Percentiles rank a stretch among this genome's conserved stretches.
Evolutionary conservation across 2,888 invertebrate species (phyloP).

Genomic region (Troides oblongomaculatus): DNA sequence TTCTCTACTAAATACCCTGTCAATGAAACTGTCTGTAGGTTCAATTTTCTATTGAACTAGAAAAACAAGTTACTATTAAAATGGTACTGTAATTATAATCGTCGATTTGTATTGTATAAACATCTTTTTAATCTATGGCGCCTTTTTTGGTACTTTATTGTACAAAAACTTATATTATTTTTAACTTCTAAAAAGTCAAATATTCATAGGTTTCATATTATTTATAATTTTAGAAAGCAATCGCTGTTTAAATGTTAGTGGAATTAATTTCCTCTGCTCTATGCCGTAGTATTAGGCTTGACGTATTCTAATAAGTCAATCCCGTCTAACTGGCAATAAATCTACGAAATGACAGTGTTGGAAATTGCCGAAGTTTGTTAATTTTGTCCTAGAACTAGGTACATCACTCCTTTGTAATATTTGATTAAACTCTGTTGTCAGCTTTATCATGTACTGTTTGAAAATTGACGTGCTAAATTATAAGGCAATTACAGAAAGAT

Average conservation of each 20-base stretch:
- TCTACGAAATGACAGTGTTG: conserved; percentile 16
- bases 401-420: conserved; percentile 8
- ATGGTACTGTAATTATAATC: no score
- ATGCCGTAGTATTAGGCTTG: neutral
- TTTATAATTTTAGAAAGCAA: no score
- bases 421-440: conserved; percentile 17
- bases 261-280: neutral
- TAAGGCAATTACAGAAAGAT: neutral
- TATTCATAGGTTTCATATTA: no score
- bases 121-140: no score
- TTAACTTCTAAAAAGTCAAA: no score
- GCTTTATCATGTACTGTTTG: neutral
- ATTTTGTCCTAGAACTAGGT: conserved; percentile 4
- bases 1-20: no score
- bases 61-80: no score
- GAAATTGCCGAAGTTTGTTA: conserved; percentile 20
- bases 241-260: neutral
- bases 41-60: no score
- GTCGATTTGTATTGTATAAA: no score
- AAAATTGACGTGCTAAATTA: neutral
- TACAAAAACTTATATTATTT: no score
- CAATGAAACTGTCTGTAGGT: no score
- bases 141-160: no score
- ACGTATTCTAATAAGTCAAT: conserved; percentile 13
- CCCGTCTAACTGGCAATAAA: conserved; percentile 17